phyloP scores from a whole-genome alignment of 1,140 invertebrate genomes.

The Cardiocondyla obscurior region DNA sequence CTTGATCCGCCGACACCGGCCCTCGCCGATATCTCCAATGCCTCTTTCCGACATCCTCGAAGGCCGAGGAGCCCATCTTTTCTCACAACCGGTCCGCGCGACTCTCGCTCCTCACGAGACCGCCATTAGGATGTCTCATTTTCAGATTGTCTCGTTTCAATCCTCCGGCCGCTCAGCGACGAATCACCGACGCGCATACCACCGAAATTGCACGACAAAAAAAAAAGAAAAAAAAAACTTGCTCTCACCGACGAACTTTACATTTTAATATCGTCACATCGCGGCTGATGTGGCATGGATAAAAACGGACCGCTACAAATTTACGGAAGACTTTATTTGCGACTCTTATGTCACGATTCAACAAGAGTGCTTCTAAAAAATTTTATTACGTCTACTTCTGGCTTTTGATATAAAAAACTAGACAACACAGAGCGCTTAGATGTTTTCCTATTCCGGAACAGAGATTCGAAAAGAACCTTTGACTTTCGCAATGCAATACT shows the following conservation, averaged over 20 bases:
- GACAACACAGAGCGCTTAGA: too few species aligned
- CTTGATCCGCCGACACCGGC: constrained; percentile 80
- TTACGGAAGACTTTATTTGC: neutral
- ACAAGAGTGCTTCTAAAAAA: neutral
- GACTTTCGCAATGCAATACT: neutral
- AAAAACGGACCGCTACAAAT: neutral
- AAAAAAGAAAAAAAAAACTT: neutral
- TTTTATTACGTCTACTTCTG: neutral
- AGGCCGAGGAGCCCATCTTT: constrained; percentile 37
- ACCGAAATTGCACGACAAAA: neutral
- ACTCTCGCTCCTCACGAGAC: neutral
- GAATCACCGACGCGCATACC: neutral
- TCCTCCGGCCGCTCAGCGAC: neutral
- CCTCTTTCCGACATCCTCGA: constrained; percentile 43
- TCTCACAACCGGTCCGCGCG: constrained; percentile 45
- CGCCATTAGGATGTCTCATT: constrained; percentile 63
- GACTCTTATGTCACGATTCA: neutral
- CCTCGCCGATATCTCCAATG: constrained; percentile 62
- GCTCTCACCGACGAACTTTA: neutral
- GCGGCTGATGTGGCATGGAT: neutral
- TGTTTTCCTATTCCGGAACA: neutral
- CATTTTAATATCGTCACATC: neutral
- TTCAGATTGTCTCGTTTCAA: constrained; percentile 45
- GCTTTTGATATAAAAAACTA: neutral
- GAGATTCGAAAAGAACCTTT: neutral